Base-by-base conservation (phyloP, 2,113 vertebrate genomes). In the Zosterops pallidus region DNA sequence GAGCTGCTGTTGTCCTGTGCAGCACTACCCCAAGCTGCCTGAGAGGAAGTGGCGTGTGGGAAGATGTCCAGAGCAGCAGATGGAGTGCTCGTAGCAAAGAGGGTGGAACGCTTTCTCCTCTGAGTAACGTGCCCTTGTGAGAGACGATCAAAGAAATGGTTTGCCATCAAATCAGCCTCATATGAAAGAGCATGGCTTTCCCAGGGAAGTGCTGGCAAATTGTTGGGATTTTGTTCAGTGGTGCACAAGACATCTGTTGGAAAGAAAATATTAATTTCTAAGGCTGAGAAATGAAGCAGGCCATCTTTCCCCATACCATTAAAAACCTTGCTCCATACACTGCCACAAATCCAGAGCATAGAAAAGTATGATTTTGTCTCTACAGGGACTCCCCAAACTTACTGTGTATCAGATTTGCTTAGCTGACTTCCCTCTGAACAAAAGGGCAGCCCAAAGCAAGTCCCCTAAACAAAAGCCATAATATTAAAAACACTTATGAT, bases 31-130 rank as follows among this genome's bases (percentile, higher is more conserved):
- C 3, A 9, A 28, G 71, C 60, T 44, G 47, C 68, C 35, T 23
- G 57, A 77, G 82, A 55, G 31, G 92, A 93, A 52, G 33, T 44
- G 33, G 44, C 20, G 12, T 0, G 6, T 35, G 83, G 63, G 33
- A 89, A 84, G 50, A 49, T 16, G 47, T 33, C 90, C 62, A n/a
- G 78, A 37, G 7, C 83, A 70, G 86, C 62, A 69, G 91, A 95
- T 29, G 77, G 89, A 77, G 80, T 94, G 62, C 94, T 96, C 33
- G 94, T 89, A 33, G 69, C 62, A 95, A 79, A 92, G 3, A 80
- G 19, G 11, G 71, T 80, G 50, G 92, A 96, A 39, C 14, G 42
- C 20, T 96, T 98, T 68, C 72, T 97, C 47, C 97, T 95, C 75
- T 85, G 67, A 35, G 96, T 97, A 49, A 97, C 1, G 0, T 96